Conservation (phyloP, 1,140 invertebrate genomes). For the Papilio polyxenes region DNA sequence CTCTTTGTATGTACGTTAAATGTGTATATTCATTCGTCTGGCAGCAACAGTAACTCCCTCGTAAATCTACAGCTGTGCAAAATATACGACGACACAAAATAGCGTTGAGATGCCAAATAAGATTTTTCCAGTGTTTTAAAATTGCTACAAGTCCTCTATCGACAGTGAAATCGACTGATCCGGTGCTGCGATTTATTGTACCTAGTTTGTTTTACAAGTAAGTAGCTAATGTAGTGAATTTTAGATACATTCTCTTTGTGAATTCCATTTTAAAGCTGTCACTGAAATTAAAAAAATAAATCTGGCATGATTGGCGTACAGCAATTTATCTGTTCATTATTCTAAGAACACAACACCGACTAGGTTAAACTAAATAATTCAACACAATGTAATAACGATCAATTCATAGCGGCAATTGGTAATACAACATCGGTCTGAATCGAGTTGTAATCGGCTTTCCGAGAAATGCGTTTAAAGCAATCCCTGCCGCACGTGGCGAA, state of each 20-base stretch:
- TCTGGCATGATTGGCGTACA: background rate
- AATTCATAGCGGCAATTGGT: slow-evolving; percentile 23
- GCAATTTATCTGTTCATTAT: background rate
- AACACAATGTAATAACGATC: slow-evolving; percentile 19
- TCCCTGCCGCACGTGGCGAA: slow-evolving; percentile 31
- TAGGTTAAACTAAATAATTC: background rate
- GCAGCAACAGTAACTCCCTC: background rate
- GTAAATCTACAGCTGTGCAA: slow-evolving; percentile 13
- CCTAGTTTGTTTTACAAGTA: background rate
- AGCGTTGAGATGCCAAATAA: slow-evolving; percentile 25
- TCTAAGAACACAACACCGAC: background rate
- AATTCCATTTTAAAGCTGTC: background rate
- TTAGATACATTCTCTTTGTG: background rate
- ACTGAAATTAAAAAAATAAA: background rate
- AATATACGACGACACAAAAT: background rate
- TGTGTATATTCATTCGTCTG: background rate
- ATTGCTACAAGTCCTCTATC: background rate
- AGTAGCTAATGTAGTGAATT: background rate
- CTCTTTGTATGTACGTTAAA: too few species aligned
- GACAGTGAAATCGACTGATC: slow-evolving; percentile 8
- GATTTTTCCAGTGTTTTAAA: slow-evolving; percentile 29
- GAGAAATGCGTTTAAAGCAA: slow-evolving; percentile 33
- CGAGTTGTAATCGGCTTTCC: slow-evolving; percentile 30
- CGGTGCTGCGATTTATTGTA: background rate
- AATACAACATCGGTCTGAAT: slow-evolving; percentile 18